Evolutionary conservation across 1,140 invertebrate genomes (phyloP), one percentile per base, ranked within the genome.

Genomic region (Drosophila guanche): DNA sequence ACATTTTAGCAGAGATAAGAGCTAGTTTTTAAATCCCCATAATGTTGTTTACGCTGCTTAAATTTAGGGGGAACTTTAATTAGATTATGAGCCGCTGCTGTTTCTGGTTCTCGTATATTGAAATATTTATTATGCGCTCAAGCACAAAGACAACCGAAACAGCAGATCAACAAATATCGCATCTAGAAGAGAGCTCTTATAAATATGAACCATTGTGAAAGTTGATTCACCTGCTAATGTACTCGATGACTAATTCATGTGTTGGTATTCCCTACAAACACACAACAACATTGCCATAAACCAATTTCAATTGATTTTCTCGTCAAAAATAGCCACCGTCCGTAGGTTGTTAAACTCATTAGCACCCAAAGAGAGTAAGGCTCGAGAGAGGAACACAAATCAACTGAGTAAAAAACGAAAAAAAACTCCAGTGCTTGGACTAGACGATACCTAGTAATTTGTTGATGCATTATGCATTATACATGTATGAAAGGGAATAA

Each of bases 271-370:
- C 65, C 65, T 41, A 10, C 40, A 23, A 47, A 47, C 1, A 12
- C 20, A 23, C 8, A 47, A 23, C 8, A 47, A 29, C 65, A 58
- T 58, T 25, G 8, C 29, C 33, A 45, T 40, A 20, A 37, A 5
- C 52, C 59, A 74, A 56, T 74, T 46, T 59, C 37, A 55, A 67
- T 60, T 56, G 43, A 62, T 69, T 61, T 55, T 62, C 54, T 54
- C 57, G 48, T 65, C 69, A 66, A 57, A 67, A 73, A 76, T 67
- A 57, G 48, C 60, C 58, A 14, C 48, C 8, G 2, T 37, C 33
- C 33, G 33, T 37, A 66, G 76, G 76, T 79, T 84, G 72, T 76
- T 80, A 84, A 85, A 85, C 76, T 73, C 76, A 67, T 80, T 76
- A 67, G 66, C 41, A 55, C 53, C 60, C 52, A 74, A 46, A 69